These are phyloP conservation scores for Rhyzopertha dominica DNA, from an alignment of 1,140 invertebrate species.

Conservation along the genomic window DNA sequence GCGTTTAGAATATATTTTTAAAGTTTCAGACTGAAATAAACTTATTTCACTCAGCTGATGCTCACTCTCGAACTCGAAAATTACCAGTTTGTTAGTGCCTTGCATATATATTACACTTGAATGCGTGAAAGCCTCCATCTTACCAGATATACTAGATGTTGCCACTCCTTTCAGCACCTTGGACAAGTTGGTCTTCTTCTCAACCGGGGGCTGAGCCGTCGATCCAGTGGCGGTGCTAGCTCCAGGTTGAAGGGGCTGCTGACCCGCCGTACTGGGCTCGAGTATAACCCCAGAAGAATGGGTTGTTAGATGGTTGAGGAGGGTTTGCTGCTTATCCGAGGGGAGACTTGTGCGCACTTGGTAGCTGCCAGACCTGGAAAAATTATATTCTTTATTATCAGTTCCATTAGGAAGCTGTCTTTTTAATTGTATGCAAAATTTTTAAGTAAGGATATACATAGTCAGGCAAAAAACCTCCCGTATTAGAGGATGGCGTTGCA, in stretches of 20 bases:
- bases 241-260: constrained; percentile 36
- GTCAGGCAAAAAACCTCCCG: too few relatives aligned
- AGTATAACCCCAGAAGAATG: constrained; percentile 40
- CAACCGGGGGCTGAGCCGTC: constrained; percentile 34
- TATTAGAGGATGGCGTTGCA: too few relatives aligned
- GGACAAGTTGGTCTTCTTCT: constrained; percentile 43
- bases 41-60: too few relatives aligned
- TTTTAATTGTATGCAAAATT: too few relatives aligned
- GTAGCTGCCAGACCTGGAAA: constrained; percentile 46
- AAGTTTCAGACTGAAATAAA: too few relatives aligned
- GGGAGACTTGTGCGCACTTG: constrained; percentile 43
- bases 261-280: constrained; percentile 41
- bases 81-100: too few relatives aligned
- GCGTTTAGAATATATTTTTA: too few relatives aligned
- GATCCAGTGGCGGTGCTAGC: constrained; percentile 33
- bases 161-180: constrained; percentile 48
- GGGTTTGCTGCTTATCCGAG: constrained; percentile 45
- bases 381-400: too few relatives aligned
- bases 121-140: constrained; percentile 6
- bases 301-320: constrained; percentile 46
- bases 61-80: too few relatives aligned
- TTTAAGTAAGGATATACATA: too few relatives aligned
- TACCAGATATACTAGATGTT: constrained; percentile 55
- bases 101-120: background rate
- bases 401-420: too few relatives aligned